Evolutionary conservation across 92 coral and sea anemone genomes (phyloP).

Genomic region (Heliopora coerulea): DNA sequence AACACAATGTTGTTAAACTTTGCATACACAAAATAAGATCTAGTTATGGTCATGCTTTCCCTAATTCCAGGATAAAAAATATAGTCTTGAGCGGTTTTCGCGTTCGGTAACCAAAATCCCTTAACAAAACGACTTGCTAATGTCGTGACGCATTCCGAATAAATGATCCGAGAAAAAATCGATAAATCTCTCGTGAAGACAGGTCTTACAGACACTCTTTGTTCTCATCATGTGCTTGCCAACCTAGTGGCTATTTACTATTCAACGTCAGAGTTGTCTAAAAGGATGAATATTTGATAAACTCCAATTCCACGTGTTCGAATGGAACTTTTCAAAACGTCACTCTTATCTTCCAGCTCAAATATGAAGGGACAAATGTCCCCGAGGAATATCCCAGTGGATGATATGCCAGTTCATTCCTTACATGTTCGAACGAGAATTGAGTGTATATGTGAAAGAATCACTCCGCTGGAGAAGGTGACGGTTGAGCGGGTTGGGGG

Average conservation of each 20-base stretch:
- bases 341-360: not conserved
- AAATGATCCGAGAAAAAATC: not conserved
- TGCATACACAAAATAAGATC: constrained; percentile 32
- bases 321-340: not conserved
- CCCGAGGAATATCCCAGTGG: no score
- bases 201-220: not conserved
- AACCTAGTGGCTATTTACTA: constrained; percentile 10
- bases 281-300: constrained; percentile 27
- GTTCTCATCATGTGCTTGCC: constrained; percentile 40
- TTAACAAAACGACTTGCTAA: not conserved
- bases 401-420: no score
- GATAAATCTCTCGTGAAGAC: not conserved
- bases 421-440: no score
- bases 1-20: constrained; percentile 18
- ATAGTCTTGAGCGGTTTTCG: not conserved
- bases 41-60: not conserved
- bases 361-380: not conserved
- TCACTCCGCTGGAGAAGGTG: constrained; percentile 18
- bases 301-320: not conserved
- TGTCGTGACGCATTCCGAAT: not conserved
- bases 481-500: constrained; percentile 19
- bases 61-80: constrained; percentile 9
- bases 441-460: constrained; percentile 13
- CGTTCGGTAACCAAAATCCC: not conserved
- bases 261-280: constrained; percentile 35